These are phyloP conservation scores for Oreotrochilus melanogaster DNA, from an alignment of 2,113 vertebrate species.

Conservation along the genomic window DNA sequence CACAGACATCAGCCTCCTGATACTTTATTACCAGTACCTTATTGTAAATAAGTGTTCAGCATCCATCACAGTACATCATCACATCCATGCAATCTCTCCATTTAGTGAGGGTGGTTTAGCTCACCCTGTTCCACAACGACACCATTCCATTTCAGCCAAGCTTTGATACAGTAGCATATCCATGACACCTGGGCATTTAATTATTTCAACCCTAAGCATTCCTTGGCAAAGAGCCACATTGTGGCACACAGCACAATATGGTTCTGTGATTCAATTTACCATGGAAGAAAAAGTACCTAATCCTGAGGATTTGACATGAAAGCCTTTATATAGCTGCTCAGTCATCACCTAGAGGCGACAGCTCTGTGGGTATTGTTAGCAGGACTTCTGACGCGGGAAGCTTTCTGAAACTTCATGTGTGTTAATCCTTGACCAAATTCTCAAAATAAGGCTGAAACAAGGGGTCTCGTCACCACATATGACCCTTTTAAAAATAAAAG, in stretches of 20 bases:
- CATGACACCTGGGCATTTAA: background rate
- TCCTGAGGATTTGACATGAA: slow-evolving; percentile 62
- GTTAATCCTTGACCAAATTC: slow-evolving; percentile 33
- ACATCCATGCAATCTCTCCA: fast-evolving
- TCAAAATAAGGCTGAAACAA: background rate
- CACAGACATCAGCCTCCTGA: background rate
- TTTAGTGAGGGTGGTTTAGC: background rate
- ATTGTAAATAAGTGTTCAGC: background rate
- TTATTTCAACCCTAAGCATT: background rate
- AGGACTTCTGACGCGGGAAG: slow-evolving; percentile 44
- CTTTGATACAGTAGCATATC: background rate
- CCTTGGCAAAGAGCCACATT: slow-evolving; percentile 38
- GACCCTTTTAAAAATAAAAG: slow-evolving; percentile 6
- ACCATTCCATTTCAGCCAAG: background rate
- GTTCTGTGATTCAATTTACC: slow-evolving; percentile 24
- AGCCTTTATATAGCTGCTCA: slow-evolving; percentile 27
- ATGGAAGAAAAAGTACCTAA: slow-evolving; percentile 35
- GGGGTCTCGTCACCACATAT: background rate
- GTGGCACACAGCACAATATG: background rate
- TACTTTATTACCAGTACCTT: background rate
- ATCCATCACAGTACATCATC: background rate
- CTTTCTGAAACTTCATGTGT: background rate
- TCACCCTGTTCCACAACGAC: background rate
- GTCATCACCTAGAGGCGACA: slow-evolving; percentile 23
- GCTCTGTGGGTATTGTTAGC: slow-evolving; percentile 26